A percentile compares a stretch with the other conserved stretches of the same genome.
Evolutionary conservation across 2,888 invertebrate species (phyloP).

Genomic region (Drosophila niveifrons): DNA sequence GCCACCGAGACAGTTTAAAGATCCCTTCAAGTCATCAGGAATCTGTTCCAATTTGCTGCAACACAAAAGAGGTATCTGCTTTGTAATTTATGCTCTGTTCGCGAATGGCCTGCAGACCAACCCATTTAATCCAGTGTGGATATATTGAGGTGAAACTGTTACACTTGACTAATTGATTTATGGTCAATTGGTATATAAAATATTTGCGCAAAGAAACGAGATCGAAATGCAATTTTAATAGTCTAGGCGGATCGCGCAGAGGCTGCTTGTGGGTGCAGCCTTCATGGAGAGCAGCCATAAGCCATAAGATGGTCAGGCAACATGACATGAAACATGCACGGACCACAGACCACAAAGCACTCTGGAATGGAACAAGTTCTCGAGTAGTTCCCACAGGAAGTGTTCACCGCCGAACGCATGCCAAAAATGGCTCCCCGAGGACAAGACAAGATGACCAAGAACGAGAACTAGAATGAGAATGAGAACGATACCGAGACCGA

Average conservation of each 20-base stretch:
- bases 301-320: slow-evolving; percentile 48
- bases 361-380: slow-evolving; percentile 59
- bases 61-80: slow-evolving; percentile 67
- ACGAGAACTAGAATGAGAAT: slow-evolving; percentile 5
- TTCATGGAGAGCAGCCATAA: slow-evolving; percentile 40
- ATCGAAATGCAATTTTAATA: slow-evolving; percentile 41
- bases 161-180: slow-evolving; percentile 72
- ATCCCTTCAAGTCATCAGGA: slow-evolving; percentile 40
- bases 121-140: background rate
- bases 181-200: slow-evolving; percentile 49
- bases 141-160: slow-evolving; percentile 55
- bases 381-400: slow-evolving; percentile 77
- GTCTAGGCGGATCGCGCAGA: background rate
- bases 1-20: slow-evolving; percentile 21
- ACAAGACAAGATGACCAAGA: slow-evolving; percentile 62
- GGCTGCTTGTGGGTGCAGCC: slow-evolving; percentile 59
- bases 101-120: slow-evolving; percentile 34
- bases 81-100: slow-evolving; percentile 63
- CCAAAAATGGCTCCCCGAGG: slow-evolving; percentile 76
- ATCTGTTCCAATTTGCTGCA: slow-evolving; percentile 60
- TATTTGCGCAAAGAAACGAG: slow-evolving; percentile 39
- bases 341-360: slow-evolving; percentile 10
- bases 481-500: too few relatives aligned
- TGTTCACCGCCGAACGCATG: slow-evolving; percentile 75
- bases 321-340: slow-evolving; percentile 54